A percentile compares a stretch with the other conserved stretches of the same genome.
phyloP scores from a whole-genome alignment of 2,888 invertebrate genomes.

The Macrophya alboannulata region DNA sequence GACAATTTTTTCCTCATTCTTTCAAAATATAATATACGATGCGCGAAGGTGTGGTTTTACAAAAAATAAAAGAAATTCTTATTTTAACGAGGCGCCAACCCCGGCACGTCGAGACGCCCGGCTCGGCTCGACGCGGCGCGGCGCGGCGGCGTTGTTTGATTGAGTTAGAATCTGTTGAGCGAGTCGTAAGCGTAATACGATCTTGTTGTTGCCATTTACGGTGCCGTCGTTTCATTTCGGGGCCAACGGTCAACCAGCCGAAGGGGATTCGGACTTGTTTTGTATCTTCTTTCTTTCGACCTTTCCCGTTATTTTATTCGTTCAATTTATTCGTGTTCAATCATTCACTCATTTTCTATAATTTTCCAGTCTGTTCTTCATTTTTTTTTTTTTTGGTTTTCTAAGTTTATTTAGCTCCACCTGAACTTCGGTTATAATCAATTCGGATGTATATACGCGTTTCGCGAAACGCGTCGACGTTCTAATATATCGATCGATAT shows the following conservation, averaged over 20 bases:
- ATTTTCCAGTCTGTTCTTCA: neutral
- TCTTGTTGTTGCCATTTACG: slow-evolving; percentile 47
- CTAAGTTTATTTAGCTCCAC: neutral
- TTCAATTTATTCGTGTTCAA: too few species aligned
- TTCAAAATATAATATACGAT: slow-evolving; percentile 44
- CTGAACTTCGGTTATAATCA: neutral
- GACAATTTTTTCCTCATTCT: neutral
- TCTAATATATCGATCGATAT: slow-evolving; percentile 17
- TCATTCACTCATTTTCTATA: neutral
- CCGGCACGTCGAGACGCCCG: slow-evolving; percentile 7
- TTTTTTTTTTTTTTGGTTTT: neutral
- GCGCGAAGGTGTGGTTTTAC: neutral
- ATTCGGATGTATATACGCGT: neutral
- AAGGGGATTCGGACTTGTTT: neutral
- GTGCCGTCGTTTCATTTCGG: slow-evolving; percentile 30
- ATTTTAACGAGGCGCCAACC: slow-evolving; percentile 32
- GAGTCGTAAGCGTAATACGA: slow-evolving; percentile 39
- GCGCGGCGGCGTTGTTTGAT: slow-evolving; percentile 21
- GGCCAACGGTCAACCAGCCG: neutral
- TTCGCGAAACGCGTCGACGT: neutral
- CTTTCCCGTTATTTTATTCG: neutral
- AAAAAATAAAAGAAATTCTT: neutral
- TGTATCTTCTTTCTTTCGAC: neutral
- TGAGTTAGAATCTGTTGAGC: slow-evolving; percentile 45
- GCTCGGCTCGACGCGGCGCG: neutral